Conservation (phyloP, 2,113 vertebrate genomes). For the Clarias batrachus region DNA sequence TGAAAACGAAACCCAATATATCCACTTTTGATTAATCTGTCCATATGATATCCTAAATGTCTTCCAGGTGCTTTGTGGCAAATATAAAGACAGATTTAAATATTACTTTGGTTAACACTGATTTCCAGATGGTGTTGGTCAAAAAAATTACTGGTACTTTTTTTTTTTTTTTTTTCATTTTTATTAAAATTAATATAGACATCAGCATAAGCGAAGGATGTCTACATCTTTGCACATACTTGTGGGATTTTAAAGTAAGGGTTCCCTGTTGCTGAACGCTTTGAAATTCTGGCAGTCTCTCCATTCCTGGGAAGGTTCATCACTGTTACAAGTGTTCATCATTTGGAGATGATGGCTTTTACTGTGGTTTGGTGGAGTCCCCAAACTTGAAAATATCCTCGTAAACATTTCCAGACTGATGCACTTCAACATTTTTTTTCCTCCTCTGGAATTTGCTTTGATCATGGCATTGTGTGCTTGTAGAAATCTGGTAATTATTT, state of each 20-base stretch:
- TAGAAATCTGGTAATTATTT: constrained; percentile 14
- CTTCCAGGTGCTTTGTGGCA: not conserved
- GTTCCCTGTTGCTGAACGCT: not conserved
- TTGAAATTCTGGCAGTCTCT: not conserved
- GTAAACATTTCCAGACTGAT: constrained; percentile 6
- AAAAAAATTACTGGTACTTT: not conserved
- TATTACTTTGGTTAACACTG: not conserved
- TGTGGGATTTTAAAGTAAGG: not conserved
- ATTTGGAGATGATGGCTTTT: not conserved
- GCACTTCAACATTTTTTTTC: not conserved
- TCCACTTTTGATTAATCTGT: not conserved
- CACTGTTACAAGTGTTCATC: constrained; percentile 13
- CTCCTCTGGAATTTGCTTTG: not conserved
- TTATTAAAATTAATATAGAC: not conserved
- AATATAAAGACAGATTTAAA: not conserved
- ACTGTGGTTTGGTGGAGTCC: constrained; percentile 17
- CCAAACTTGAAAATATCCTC: constrained; percentile 6
- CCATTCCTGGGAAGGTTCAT: not conserved
- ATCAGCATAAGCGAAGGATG: not conserved
- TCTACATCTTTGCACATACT: not conserved
- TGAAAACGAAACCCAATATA: not conserved
- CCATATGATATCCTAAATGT: not conserved
- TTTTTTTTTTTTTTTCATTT: not conserved
- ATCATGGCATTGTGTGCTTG: not conserved
- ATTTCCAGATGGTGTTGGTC: not conserved